These are phyloP conservation scores for Brachionus plicatilis DNA, from an alignment of 1,140 invertebrate genomes.

Conservation along the genomic window DNA sequence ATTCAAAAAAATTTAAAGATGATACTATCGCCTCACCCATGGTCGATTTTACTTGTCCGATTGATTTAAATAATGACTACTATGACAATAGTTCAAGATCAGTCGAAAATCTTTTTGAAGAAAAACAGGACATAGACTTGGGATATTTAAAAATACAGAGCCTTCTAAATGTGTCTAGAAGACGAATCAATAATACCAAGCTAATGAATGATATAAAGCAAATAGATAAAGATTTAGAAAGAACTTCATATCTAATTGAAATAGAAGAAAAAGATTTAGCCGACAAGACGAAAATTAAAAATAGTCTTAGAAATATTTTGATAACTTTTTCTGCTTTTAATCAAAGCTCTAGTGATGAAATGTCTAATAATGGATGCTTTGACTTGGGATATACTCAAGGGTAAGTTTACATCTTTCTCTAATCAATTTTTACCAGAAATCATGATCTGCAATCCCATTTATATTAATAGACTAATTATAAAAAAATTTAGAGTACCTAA, in stretches of 20 bases:
- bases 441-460: not conserved
- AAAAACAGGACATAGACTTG: conserved; percentile 9
- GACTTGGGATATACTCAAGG: conserved; percentile 36
- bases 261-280: not conserved
- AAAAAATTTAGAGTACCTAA: no score
- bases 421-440: not conserved
- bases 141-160: conserved; percentile 29
- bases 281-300: not conserved
- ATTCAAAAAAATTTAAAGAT: not conserved
- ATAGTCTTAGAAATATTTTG: not conserved
- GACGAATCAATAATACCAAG: not conserved
- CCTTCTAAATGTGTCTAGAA: not conserved
- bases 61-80: not conserved
- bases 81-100: not conserved
- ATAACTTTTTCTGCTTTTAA: conserved; percentile 36
- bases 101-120: not conserved
- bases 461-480: no score
- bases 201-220: conserved; percentile 3
- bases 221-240: conserved; percentile 37
- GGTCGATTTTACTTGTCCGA: not conserved
- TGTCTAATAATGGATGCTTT: not conserved
- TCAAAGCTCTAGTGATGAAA: not conserved
- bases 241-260: conserved; percentile 12
- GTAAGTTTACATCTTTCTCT: not conserved
- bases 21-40: not conserved